Base-by-base conservation (phyloP, 64 coral and sea anemone species). In the Orbicella faveolata region DNA sequence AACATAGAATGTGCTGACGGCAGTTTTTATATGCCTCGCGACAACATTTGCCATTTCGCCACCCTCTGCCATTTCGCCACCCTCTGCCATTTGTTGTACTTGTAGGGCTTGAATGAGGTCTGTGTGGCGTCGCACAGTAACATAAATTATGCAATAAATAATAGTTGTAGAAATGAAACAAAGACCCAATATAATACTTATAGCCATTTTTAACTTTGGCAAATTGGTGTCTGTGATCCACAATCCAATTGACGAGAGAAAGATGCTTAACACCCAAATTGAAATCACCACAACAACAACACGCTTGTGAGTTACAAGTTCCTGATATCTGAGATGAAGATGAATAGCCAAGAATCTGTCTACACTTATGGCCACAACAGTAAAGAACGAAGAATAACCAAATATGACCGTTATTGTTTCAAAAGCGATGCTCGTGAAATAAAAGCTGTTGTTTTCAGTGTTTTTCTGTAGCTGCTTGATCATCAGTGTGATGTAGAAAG, bases 231-330 rank as follows among this genome's bases (percentile, higher is more conserved):
- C 39, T 41, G 39, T 4, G 12, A 61, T 59, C 53, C 21, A 57
- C 0, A 2, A 14, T 11, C 78, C 20, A 35, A 33, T 34, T 10
- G 61, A 34, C 11, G 78, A 21, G 9, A 80, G n/a, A 80, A 80
- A 34, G 61, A 25, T 10, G 12, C 78, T 80, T 3, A 80, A 19
- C 8, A 80, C 13, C 78, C 78, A 80, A 34, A 61, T 80, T 80
- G n/a, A 80, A n/a, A 34, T 80, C 54, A 80, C 52, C 4, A 30
- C 78, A 35, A n/a, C 53, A 80, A 62, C 54, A 61, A 36, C 55
- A 16, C 78, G 78, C n/a, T 61, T 80, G 78, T 61, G 26, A 61
- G 78, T 80, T 25, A 80, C 52, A 62, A 61, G 52, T 80, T 59
- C 30, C 30, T 30, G 30, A 30, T 30, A 30, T 30, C 30, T 30